phyloP scores from a whole-genome alignment of 2,797 vertebrate genomes.

The Aphelocoma californica region DNA sequence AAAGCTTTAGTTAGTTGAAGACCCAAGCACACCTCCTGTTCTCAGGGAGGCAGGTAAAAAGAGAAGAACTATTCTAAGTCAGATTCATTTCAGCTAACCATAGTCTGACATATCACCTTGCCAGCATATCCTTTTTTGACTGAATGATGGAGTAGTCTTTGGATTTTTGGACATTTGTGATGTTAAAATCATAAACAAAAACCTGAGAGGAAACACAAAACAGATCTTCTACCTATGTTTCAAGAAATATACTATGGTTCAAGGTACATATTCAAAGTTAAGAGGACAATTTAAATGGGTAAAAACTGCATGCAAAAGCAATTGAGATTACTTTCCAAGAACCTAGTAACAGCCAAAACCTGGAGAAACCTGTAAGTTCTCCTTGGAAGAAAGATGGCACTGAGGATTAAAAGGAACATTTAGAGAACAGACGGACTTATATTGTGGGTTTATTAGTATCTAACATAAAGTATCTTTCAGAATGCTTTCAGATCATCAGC shows the following conservation, averaged over 20 bases:
- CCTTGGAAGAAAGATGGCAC: neutral
- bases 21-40: neutral
- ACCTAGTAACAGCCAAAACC: neutral
- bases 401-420: neutral
- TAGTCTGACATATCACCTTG: neutral
- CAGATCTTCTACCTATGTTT: neutral
- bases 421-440: neutral
- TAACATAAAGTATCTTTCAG: neutral
- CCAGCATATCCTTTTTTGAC: neutral
- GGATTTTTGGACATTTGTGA: neutral
- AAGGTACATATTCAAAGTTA: neutral
- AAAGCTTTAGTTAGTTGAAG: neutral
- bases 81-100: neutral
- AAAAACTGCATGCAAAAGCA: neutral
- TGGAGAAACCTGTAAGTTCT: neutral
- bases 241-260: neutral
- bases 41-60: fast-evolving
- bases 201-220: neutral
- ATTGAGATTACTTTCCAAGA: neutral
- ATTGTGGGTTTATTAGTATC: neutral
- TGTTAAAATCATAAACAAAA: neutral
- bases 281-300: neutral
- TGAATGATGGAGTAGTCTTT: neutral
- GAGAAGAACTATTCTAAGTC: neutral
- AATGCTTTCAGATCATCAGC: neutral